phyloP scores from a whole-genome alignment of 2,113 vertebrate genomes.

The Raja brachyura region DNA sequence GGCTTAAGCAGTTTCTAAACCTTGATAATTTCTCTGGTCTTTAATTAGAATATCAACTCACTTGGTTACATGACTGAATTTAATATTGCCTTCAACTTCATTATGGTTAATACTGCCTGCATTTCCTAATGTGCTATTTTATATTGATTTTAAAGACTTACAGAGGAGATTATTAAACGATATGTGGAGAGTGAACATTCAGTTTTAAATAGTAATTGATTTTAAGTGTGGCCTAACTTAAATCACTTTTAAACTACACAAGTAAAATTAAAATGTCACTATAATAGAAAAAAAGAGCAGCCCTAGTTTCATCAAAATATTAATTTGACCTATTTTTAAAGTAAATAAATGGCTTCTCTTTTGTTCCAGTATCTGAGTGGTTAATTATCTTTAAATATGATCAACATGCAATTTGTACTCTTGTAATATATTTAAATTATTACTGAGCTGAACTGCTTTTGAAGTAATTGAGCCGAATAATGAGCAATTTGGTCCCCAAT shows the following conservation, averaged over 20 bases:
- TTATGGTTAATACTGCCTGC: background rate
- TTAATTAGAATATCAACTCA: background rate
- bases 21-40: background rate
- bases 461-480: slow-evolving; percentile 3
- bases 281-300: background rate
- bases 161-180: background rate
- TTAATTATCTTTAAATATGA: background rate
- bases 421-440: background rate
- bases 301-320: too few species aligned
- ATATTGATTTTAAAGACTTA: background rate
- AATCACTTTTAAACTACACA: background rate
- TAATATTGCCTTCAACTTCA: background rate
- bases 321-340: background rate
- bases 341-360: background rate
- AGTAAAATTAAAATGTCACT: background rate
- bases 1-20: background rate
- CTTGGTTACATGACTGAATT: background rate
- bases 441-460: too few species aligned
- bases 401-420: background rate
- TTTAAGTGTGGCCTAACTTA: too few species aligned
- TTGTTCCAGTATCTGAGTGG: background rate
- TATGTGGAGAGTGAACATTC: background rate
- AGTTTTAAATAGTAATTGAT: background rate
- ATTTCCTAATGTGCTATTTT: background rate
- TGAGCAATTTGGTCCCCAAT: background rate